Evolutionary conservation across 2,113 vertebrate genomes (phyloP), one percentile per base, ranked within the genome.

Genomic region (Emydura subglobosa): DNA sequence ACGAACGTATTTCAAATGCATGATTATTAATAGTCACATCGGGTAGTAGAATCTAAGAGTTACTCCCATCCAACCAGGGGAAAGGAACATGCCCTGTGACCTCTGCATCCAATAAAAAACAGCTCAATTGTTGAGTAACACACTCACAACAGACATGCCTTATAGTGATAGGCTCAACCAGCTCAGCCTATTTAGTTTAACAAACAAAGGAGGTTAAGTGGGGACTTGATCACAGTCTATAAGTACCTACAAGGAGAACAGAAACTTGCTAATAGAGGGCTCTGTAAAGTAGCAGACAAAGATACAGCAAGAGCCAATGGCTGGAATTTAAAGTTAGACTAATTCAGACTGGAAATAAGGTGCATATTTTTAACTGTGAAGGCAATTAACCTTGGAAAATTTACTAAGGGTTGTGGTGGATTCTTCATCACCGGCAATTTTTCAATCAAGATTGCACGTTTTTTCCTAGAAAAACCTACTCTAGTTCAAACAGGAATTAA

Each of bases 51-150:
- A 74, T n/a, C n/a, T 55, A 11, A 59, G 39, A 29, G 81, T 27
- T 76, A 47, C 3, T 5, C 53, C 82, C 85, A 29, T n/a, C 39
- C 86, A 80, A 79, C 9, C 34, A 42, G 74, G 82, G 82, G 54
- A 82, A n/a, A 54, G 5, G 96, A 2, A 3, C n/a, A 17, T 31
- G 13, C 1, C 61, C 61, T 0, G 0, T 65, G 44, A 53, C 12
- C 29, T 31, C 27, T 79, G 57, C 89, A 89, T 44, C 14, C 1
- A 2, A 92, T 94, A 78, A 61, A 83, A 53, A 80, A 50, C 84
- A 53, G 22, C 88, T 96, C 89, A 53, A 0, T 1, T 86, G 83
- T 51, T 11, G 13, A 3, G 44, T 1, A 25, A 65, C 82, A 80
- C 24, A 42, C 57, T 39, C 88, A 53, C 85, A 82, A 9, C 85